Percentiles rank a stretch among this genome's conserved stretches.
phyloP scores from a whole-genome alignment of 2,797 vertebrate genomes.

The Manis javanica region DNA sequence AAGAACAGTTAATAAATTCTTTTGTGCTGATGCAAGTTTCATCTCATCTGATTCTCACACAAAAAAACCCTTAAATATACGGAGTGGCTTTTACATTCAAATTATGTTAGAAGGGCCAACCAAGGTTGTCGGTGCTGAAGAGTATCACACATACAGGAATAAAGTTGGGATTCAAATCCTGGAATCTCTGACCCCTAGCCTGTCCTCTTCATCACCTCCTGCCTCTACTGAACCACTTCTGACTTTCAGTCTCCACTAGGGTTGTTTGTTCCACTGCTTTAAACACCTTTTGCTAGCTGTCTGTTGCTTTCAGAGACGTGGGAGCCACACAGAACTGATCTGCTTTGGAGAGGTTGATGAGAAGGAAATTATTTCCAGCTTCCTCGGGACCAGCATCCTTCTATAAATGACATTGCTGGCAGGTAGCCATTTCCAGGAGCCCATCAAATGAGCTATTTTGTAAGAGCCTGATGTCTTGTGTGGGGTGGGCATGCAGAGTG shows the following conservation, averaged over 20 bases:
- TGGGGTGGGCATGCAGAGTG: not conserved
- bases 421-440: slow-evolving; percentile 30
- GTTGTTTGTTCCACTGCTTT: not conserved
- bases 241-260: not conserved
- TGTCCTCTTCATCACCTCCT: not conserved
- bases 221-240: not conserved
- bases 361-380: slow-evolving; percentile 33
- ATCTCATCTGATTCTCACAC: not conserved
- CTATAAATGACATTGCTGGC: slow-evolving; percentile 2
- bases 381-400: not conserved
- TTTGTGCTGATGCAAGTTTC: not conserved
- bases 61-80: not conserved
- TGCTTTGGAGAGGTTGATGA: not conserved
- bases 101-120: not conserved
- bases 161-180: not conserved
- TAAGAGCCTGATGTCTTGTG: not conserved
- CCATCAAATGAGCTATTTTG: slow-evolving; percentile 11
- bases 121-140: not conserved
- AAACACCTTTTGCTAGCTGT: not conserved
- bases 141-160: not conserved
- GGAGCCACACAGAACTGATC: not conserved
- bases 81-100: not conserved
- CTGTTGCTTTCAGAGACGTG: slow-evolving; percentile 29
- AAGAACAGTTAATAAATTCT: not conserved
- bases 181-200: not conserved